phyloP scores from a whole-genome alignment of 2,797 vertebrate species.

The Harpagifer antarcticus region DNA sequence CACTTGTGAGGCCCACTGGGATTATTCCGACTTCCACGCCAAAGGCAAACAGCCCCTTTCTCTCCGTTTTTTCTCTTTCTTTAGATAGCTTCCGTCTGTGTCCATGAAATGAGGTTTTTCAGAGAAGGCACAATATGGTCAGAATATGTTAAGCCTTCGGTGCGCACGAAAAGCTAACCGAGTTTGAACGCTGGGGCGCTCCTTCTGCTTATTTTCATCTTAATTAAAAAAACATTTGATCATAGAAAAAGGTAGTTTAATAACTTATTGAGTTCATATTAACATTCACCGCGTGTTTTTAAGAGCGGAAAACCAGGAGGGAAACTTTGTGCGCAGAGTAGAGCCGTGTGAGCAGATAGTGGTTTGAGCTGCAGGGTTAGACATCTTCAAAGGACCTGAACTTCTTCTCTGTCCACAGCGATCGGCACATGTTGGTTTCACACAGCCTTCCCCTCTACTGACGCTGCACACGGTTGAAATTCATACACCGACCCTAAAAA shows the following conservation, averaged over 20 bases:
- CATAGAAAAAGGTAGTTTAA: conserved; percentile 25
- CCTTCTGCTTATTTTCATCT: neutral
- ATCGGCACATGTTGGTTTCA: conserved; percentile 23
- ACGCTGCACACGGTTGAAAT: conserved; percentile 90
- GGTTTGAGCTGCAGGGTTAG: conserved; percentile 56
- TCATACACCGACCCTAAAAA: conserved; percentile 94
- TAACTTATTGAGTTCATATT: conserved; percentile 45
- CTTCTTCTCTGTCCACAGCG: conserved; percentile 33
- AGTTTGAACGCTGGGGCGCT: conserved; percentile 53
- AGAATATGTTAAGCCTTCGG: conserved; percentile 80
- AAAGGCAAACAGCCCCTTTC: conserved; percentile 80
- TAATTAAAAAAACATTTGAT: conserved; percentile 19
- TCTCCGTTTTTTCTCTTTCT: conserved; percentile 36
- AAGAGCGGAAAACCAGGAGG: neutral
- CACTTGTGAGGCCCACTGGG: conserved; percentile 85
- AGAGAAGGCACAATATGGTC: conserved; percentile 81
- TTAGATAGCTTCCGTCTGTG: conserved; percentile 79
- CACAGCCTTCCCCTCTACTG: conserved; percentile 69
- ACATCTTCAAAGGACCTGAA: conserved; percentile 28
- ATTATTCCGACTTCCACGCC: conserved; percentile 83
- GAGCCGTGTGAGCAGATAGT: conserved; percentile 43
- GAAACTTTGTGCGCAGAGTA: conserved; percentile 29
- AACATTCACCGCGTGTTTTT: conserved; percentile 20
- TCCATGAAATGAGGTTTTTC: conserved; percentile 71
- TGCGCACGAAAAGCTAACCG: conserved; percentile 68